These are phyloP conservation scores for Caretta caretta DNA, from an alignment of 2,113 vertebrate genomes.

Conservation along the genomic window DNA sequence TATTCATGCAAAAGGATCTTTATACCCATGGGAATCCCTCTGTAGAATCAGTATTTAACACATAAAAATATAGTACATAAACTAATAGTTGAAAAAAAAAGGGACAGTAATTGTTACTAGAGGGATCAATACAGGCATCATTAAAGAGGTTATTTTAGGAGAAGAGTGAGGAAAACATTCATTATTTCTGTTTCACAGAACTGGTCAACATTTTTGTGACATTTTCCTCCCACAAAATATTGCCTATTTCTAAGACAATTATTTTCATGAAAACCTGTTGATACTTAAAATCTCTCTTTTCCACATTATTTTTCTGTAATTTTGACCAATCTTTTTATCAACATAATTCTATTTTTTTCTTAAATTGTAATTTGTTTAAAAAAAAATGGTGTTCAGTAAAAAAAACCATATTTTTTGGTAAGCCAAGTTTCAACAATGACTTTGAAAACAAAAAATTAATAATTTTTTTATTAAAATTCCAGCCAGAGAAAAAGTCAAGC, in stretches of 20 bases:
- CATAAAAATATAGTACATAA: neutral
- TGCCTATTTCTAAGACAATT: neutral
- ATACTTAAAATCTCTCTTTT: neutral
- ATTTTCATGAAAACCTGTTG: neutral
- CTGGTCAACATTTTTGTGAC: neutral
- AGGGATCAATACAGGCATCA: neutral
- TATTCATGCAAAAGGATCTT: neutral
- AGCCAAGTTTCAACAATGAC: neutral
- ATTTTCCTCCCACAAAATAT: neutral
- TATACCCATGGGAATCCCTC: fast-evolving
- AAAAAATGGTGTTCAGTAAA: neutral
- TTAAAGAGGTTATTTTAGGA: no score
- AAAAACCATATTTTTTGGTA: neutral
- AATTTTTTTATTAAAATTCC: neutral
- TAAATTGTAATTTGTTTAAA: neutral
- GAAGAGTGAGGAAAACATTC: no score
- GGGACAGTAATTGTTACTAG: neutral
- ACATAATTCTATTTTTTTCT: neutral
- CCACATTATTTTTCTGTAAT: neutral
- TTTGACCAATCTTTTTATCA: neutral
- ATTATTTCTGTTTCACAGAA: neutral
- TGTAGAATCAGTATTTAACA: neutral
- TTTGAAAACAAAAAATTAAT: neutral
- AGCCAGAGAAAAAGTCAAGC: neutral
- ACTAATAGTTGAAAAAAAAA: neutral